Percentiles rank a stretch among this genome's conserved stretches.
These are phyloP conservation scores for Hymenopus coronatus DNA, from an alignment of 2,888 invertebrate species.

Conservation along the genomic window DNA sequence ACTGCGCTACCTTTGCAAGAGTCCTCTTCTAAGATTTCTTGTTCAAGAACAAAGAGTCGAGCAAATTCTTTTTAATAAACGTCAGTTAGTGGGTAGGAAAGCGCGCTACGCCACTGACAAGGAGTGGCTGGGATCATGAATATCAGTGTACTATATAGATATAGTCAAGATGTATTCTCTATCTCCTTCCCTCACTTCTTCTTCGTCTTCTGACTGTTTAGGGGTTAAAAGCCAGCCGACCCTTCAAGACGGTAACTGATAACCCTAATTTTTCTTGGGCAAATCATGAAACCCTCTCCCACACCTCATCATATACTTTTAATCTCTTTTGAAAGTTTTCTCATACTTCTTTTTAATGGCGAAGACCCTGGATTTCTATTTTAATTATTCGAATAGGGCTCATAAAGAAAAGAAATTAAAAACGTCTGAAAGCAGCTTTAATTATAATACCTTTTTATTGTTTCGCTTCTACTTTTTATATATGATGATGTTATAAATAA, in stretches of 20 bases:
- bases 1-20: too few relatives aligned
- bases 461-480: not conserved
- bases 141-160: not conserved
- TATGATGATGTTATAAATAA: slow-evolving; percentile 15
- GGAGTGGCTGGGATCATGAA: not conserved
- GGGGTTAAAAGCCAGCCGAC: slow-evolving; percentile 18
- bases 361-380: slow-evolving; percentile 11
- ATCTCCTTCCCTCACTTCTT: not conserved
- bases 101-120: not conserved
- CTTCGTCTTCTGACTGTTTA: not conserved
- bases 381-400: slow-evolving; percentile 24
- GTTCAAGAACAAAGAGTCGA: too few relatives aligned
- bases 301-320: slow-evolving; percentile 10
- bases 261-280: slow-evolving; percentile 35
- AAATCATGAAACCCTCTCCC: slow-evolving; percentile 30
- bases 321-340: slow-evolving; percentile 11
- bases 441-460: slow-evolving; percentile 12
- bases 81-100: too few relatives aligned
- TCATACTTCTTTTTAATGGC: not conserved
- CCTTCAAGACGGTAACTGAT: slow-evolving; percentile 33
- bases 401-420: slow-evolving; percentile 22
- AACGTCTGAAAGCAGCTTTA: slow-evolving; percentile 15
- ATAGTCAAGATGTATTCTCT: not conserved
- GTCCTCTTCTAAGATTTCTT: too few relatives aligned
- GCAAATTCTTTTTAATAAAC: too few relatives aligned